Evolutionary conservation across 2,797 vertebrate genomes (phyloP).

Genomic region (Lycodopsis pacificus): DNA sequence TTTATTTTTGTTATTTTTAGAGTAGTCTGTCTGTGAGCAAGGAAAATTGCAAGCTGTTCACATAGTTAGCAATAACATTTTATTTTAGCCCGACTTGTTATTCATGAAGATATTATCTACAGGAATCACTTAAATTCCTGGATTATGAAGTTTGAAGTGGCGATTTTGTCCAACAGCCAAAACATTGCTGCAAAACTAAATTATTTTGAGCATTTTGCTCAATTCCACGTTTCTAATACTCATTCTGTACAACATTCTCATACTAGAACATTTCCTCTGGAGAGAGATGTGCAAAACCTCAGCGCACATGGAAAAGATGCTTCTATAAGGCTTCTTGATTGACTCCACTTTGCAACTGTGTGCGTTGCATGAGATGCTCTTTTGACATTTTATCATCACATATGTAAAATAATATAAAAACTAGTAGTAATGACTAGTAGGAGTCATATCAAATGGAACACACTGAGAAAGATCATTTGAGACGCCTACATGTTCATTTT

Average conservation of each 20-base stretch:
- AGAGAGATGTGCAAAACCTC: conserved; percentile 2
- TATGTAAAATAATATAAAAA: conserved; percentile 28
- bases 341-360: background rate
- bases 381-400: conserved; percentile 16
- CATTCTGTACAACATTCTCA: background rate
- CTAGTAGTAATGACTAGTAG: background rate
- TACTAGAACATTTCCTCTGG: background rate
- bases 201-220: background rate
- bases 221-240: background rate
- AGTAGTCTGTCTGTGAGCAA: background rate
- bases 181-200: background rate
- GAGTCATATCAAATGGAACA: conserved; percentile 31
- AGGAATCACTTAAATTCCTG: background rate
- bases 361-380: conserved; percentile 18
- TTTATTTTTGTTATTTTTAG: background rate
- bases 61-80: background rate
- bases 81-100: background rate
- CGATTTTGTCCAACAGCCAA: background rate
- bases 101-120: background rate
- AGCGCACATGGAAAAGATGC: conserved; percentile 15
- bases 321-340: conserved; percentile 41
- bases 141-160: background rate
- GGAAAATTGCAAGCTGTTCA: background rate
- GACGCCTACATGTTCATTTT: conserved; percentile 44
- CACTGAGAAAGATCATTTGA: conserved; percentile 36